Evolutionary conservation across 2,888 invertebrate species (phyloP).

Genomic region (Fissipunctia ypsillon): DNA sequence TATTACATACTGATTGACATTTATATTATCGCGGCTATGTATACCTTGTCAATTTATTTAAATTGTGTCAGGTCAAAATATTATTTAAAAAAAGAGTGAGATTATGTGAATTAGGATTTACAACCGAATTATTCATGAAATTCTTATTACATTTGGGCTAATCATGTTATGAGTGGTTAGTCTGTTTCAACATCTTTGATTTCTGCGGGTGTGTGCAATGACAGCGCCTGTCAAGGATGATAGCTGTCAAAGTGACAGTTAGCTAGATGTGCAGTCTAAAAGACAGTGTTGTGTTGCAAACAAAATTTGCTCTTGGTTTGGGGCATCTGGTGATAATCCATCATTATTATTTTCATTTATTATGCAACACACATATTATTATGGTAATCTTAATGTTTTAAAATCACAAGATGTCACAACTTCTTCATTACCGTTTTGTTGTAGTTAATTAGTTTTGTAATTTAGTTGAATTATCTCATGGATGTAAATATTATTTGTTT

Average conservation of each 20-base stretch:
- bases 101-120: constrained; percentile 62
- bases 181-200: constrained; percentile 34
- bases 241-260: constrained; percentile 69
- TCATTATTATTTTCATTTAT: background rate
- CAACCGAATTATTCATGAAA: constrained; percentile 59
- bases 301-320: constrained; percentile 74
- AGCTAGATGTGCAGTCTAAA: constrained; percentile 73
- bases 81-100: constrained; percentile 60
- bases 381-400: too few relatives aligned
- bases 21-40: constrained; percentile 57
- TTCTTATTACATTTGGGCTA: constrained; percentile 42
- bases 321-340: constrained; percentile 56
- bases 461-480: constrained; percentile 73
- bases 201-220: constrained; percentile 68
- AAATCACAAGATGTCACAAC: constrained; percentile 27
- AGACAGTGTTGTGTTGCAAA: constrained; percentile 67
- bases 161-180: constrained; percentile 38
- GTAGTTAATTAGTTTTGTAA: constrained; percentile 56
- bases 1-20: constrained; percentile 60
- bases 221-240: constrained; percentile 61
- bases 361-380: background rate
- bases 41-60: constrained; percentile 53
- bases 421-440: constrained; percentile 50
- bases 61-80: constrained; percentile 41
- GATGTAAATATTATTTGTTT: constrained; percentile 63